These are phyloP conservation scores for Allenopithecus nigroviridis DNA, from an alignment of 2,797 vertebrate genomes.

Conservation along the genomic window DNA sequence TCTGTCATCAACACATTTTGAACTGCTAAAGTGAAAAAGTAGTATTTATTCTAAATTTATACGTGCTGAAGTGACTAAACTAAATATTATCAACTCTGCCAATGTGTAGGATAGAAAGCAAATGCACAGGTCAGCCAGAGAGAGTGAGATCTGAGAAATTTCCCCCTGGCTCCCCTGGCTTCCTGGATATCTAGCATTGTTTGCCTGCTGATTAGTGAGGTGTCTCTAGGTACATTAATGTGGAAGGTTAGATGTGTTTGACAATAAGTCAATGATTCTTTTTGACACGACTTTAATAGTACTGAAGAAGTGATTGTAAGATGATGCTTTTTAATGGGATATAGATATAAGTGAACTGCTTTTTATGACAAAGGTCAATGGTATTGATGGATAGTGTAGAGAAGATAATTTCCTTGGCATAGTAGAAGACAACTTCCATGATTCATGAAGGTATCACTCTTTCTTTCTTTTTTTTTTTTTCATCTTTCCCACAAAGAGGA, in stretches of 20 bases:
- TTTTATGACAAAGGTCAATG: conserved; percentile 87
- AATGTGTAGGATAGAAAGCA: not conserved
- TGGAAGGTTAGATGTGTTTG: conserved; percentile 81
- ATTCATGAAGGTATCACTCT: conserved; percentile 77
- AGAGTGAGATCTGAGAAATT: conserved; percentile 7
- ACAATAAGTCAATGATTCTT: conserved; percentile 86
- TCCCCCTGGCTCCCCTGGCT: conserved; percentile 29
- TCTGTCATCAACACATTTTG: not conserved
- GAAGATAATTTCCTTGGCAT: conserved; percentile 82
- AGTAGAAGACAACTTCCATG: conserved; percentile 79
- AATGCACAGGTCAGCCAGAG: not conserved
- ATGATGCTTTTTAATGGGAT: conserved; percentile 82
- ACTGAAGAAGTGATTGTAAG: conserved; percentile 81
- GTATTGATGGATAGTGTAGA: conserved; percentile 80
- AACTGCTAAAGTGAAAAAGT: not conserved
- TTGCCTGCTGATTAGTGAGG: conserved; percentile 78
- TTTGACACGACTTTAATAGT: conserved; percentile 84
- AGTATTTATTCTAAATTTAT: not conserved
- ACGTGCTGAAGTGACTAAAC: not conserved
- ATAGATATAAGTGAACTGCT: conserved; percentile 81
- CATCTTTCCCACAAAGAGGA: not conserved
- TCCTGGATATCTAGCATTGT: conserved; percentile 66
- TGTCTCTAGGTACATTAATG: conserved; percentile 78
- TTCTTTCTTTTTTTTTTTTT: not conserved
- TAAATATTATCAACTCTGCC: not conserved